Percentiles rank a stretch among this genome's conserved stretches.
These are phyloP conservation scores for Trinorchestia longiramus DNA, from an alignment of 1,140 invertebrate genomes.

Conservation along the genomic window DNA sequence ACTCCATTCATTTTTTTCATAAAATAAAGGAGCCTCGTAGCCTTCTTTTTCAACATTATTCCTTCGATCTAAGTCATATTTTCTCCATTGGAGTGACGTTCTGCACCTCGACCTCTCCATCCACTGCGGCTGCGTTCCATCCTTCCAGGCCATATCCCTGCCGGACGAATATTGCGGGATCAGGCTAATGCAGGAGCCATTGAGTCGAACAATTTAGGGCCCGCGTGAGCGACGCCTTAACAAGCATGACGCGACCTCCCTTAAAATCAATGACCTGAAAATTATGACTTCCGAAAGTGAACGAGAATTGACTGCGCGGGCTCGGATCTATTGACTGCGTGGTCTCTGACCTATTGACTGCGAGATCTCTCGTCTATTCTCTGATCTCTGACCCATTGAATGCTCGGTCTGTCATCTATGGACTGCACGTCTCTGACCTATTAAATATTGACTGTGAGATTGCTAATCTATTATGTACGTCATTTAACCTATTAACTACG, in stretches of 20 bases:
- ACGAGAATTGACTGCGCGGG: neutral
- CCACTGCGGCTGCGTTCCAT: neutral
- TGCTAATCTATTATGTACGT: no score
- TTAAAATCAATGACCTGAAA: slow-evolving; percentile 9
- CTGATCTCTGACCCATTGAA: no score
- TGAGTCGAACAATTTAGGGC: neutral
- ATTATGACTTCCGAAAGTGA: slow-evolving; percentile 8
- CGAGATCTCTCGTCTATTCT: no score
- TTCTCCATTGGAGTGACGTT: neutral
- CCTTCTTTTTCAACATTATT: neutral
- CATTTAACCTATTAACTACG: no score
- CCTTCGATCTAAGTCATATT: neutral
- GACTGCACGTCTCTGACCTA: no score
- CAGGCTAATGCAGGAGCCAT: neutral
- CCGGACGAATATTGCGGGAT: neutral
- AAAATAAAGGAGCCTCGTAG: neutral
- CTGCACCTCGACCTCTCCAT: neutral
- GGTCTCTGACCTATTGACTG: neutral
- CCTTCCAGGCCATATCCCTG: neutral
- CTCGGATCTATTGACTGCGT: neutral
- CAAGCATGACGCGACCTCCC: slow-evolving; percentile 3
- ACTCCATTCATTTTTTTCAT: neutral
- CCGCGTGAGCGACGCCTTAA: slow-evolving; percentile 3
- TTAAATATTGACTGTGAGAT: no score
- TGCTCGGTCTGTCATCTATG: no score